Base-by-base conservation (phyloP, 2,113 vertebrate species). In the Marmota monax region DNA sequence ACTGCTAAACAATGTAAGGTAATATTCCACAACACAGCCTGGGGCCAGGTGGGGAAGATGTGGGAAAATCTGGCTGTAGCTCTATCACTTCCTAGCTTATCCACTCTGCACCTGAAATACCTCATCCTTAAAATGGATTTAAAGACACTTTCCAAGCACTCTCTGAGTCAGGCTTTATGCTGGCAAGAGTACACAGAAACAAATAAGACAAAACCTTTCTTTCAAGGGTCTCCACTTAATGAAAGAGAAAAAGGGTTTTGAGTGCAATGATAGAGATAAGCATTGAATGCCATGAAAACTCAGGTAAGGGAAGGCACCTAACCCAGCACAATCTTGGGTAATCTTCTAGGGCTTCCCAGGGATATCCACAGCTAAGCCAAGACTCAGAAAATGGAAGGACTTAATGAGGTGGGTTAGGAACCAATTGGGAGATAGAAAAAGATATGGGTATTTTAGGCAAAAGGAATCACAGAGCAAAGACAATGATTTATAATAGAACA, bases 91-190 rank as follows among this genome's bases (percentile, higher is more conserved):
- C 45, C n/a, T 53, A 61, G 17, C 34, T 80, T 69, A 79, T 56
- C 56, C n/a, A 83, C 2, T 74, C 45, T 70, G 37, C 69, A 69
- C 23, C 20, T 12, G 8, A 63, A 48, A 27, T n/a, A 32, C 5
- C 2, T 65, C 39, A 18, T 72, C 17, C 72, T 77, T 84, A 56
- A 32, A 72, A 32, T 39, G 20, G 34, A 88, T 84, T 93, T 67
- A 88, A 85, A 92, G 73, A 56, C 5, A 86, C 18, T 45, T 92
- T 45, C 34, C 67, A 32, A 95, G 79, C 56, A 90, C 10, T 88
- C 53, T 34, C 25, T 48, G 9, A 76, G 1, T 61, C 51, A 67
- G 20, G 11, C 32, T 70, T 42, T 82, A 9, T 61, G 25, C 87
- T 45, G 8, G 22, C 32, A 84, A 77, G 51, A 7, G 5, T 18